Conservation (phyloP, 2,113 vertebrate species). For the Crotalus tigris region DNA sequence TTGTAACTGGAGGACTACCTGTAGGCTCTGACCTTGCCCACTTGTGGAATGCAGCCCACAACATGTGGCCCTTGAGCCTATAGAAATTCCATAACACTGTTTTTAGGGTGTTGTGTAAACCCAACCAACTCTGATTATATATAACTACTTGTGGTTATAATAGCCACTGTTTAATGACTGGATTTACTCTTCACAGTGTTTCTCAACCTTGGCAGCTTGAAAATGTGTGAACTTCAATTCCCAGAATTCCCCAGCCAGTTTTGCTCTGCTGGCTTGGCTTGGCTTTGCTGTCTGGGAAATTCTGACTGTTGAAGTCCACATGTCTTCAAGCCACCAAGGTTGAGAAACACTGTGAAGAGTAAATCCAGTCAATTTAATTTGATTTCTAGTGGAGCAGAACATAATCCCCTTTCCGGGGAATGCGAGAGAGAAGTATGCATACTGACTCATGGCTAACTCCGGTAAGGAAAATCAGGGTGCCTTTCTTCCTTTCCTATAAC, state of each 20-base stretch:
- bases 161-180: not conserved
- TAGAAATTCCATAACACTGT: not conserved
- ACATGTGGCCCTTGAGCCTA: not conserved
- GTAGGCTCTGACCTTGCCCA: not conserved
- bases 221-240: not conserved
- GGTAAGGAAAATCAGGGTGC: constrained; percentile 58
- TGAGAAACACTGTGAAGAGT: not conserved
- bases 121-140: not conserved
- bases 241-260: not conserved
- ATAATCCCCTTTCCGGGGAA: not conserved
- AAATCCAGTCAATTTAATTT: not conserved
- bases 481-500: constrained; percentile 56
- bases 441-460: constrained; percentile 51
- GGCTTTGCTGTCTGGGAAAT: not conserved
- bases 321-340: not conserved
- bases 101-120: not conserved
- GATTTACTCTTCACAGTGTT: too few relatives aligned
- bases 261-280: not conserved
- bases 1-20: not conserved
- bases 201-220: not conserved
- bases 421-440: constrained; percentile 42
- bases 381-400: not conserved
- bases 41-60: not conserved
- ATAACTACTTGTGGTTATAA: not conserved
- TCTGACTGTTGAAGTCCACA: not conserved